phyloP scores from a whole-genome alignment of 2,797 vertebrate genomes.

The Epinephelus malabaricus region DNA sequence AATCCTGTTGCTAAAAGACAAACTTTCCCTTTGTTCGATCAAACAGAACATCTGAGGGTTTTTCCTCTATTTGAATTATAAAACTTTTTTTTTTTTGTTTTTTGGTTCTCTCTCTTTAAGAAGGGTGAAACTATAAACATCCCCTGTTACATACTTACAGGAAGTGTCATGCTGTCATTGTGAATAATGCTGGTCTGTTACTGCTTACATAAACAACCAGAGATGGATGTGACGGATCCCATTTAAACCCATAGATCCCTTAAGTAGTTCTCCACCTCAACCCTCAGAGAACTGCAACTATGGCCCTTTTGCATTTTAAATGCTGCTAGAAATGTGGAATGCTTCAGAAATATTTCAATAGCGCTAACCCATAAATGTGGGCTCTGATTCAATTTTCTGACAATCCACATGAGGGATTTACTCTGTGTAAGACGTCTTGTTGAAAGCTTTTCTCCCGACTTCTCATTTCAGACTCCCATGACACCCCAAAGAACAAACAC shows the following conservation, averaged over 20 bases:
- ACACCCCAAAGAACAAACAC: constrained; percentile 65
- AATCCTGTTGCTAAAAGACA: background rate
- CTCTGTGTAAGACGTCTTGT: constrained; percentile 58
- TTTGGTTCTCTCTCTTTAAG: background rate
- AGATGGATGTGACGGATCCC: constrained; percentile 58
- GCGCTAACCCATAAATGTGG: constrained; percentile 62
- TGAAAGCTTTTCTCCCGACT: constrained; percentile 66
- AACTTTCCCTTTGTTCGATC: background rate
- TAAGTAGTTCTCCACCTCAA: constrained; percentile 67
- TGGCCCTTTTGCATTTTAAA: constrained; percentile 67
- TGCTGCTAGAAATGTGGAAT: constrained; percentile 52
- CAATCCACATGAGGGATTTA: constrained; percentile 72
- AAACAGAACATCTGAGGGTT: background rate
- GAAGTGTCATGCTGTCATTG: constrained; percentile 29
- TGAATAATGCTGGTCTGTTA: constrained; percentile 24
- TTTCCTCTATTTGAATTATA: background rate
- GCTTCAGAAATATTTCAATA: constrained; percentile 69
- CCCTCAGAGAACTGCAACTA: constrained; percentile 54
- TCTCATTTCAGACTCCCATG: constrained; percentile 68
- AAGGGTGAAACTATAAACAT: background rate
- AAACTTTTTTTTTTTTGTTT: background rate
- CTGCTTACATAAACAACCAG: constrained; percentile 48
- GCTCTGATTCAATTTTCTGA: constrained; percentile 76
- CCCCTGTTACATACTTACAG: constrained; percentile 20
- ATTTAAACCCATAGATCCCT: constrained; percentile 66